Evolutionary conservation across 2,113 vertebrate genomes (phyloP).

Genomic region (Eudyptes chrysolophus): DNA sequence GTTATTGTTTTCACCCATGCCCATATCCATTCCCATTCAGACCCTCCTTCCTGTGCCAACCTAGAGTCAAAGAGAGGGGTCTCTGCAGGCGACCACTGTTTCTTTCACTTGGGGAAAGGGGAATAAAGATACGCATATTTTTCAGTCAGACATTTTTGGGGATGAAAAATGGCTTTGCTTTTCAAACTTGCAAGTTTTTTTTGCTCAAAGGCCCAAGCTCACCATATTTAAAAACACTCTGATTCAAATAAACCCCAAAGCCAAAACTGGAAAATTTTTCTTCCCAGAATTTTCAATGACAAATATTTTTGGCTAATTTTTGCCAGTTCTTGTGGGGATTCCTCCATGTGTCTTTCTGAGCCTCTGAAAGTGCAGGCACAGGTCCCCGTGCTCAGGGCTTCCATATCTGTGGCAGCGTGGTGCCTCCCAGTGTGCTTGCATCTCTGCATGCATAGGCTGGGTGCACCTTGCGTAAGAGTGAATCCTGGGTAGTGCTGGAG

Average conservation of each 20-base stretch:
- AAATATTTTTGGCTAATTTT: neutral
- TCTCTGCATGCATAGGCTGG: neutral
- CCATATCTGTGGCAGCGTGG: neutral
- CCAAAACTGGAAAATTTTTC: neutral
- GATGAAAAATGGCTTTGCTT: neutral
- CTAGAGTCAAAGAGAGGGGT: neutral
- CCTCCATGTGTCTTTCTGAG: neutral
- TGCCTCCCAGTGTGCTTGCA: neutral
- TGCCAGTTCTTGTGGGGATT: neutral
- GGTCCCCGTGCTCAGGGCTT: neutral
- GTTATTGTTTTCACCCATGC: neutral
- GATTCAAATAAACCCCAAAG: neutral
- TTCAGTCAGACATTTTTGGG: neutral
- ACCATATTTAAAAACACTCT: neutral
- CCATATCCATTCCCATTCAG: neutral
- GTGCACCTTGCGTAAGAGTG: neutral
- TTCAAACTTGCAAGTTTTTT: neutral
- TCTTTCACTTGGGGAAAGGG: neutral
- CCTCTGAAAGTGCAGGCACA: neutral
- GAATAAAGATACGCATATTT: neutral
- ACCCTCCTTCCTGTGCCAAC: neutral
- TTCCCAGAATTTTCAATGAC: neutral
- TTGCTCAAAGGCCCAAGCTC: neutral
- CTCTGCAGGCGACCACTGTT: neutral
- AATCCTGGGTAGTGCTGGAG: neutral